A percentile compares a stretch with the other conserved stretches of the same genome.
These are phyloP conservation scores for Cynocephalus volans DNA, from an alignment of 2,113 vertebrate species.

Conservation along the genomic window DNA sequence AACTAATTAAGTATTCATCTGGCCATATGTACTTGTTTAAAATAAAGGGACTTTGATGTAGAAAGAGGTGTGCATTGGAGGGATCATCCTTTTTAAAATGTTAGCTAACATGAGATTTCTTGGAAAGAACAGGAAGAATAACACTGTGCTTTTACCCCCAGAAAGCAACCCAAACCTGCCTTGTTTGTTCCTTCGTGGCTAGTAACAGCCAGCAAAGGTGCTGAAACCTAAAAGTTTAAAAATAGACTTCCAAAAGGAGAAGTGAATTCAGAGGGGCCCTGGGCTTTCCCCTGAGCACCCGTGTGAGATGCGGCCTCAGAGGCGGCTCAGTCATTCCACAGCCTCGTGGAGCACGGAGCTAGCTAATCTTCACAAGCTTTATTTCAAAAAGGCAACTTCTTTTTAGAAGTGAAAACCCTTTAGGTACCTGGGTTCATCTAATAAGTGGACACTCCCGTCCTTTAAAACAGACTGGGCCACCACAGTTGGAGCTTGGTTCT, in stretches of 20 bases:
- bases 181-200: constrained; percentile 60
- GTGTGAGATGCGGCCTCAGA: constrained; percentile 18
- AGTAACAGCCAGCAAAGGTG: constrained; percentile 47
- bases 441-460: background rate
- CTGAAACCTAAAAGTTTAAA: constrained; percentile 76
- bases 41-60: background rate
- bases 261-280: constrained; percentile 48
- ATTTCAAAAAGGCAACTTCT: constrained; percentile 39
- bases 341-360: background rate
- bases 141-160: background rate
- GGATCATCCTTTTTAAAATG: background rate
- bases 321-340: background rate
- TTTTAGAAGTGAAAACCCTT: constrained; percentile 58
- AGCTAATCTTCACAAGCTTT: background rate
- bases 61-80: background rate
- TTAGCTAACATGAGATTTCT: background rate
- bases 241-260: constrained; percentile 81
- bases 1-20: background rate
- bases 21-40: background rate
- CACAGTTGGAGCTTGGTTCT: constrained; percentile 70
- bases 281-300: constrained; percentile 67
- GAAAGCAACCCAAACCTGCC: background rate
- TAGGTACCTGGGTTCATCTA: background rate
- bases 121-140: constrained; percentile 30
- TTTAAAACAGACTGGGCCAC: constrained; percentile 67